A percentile compares a stretch with the other conserved stretches of the same genome.
phyloP scores from a whole-genome alignment of 2,797 vertebrate genomes.

The Dicrostonyx torquatus region DNA sequence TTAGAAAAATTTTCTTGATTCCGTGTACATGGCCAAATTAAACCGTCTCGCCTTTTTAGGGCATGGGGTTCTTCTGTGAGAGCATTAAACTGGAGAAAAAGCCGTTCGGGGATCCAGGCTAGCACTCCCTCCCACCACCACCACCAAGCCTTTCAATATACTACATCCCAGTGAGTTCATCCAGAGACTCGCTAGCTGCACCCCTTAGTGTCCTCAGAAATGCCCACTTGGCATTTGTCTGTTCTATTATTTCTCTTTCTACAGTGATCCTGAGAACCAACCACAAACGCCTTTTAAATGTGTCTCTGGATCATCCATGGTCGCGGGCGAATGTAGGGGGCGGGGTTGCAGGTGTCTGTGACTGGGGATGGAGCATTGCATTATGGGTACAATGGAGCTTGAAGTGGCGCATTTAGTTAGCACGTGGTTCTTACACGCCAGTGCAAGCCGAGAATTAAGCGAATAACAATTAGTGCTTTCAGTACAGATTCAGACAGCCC shows the following conservation, averaged over 20 bases:
- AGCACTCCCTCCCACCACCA: neutral
- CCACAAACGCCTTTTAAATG: neutral
- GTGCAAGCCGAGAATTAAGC: neutral
- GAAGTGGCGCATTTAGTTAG: no score
- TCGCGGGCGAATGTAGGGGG: neutral
- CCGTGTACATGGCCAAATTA: constrained; percentile 17
- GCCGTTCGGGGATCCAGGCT: neutral
- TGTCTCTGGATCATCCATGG: neutral
- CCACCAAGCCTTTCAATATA: neutral
- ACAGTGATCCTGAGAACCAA: neutral
- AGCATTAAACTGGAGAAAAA: neutral
- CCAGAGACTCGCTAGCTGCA: neutral
- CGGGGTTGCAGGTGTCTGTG: neutral
- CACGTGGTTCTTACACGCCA: neutral
- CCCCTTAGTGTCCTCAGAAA: neutral
- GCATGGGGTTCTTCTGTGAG: neutral
- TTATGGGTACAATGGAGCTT: neutral
- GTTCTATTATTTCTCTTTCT: neutral
- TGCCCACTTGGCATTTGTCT: neutral
- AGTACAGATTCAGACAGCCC: neutral
- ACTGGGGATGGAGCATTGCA: neutral
- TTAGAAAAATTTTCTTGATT: constrained; percentile 34
- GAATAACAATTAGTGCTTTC: neutral
- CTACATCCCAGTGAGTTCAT: neutral
- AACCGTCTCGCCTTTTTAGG: neutral